phyloP scores from a whole-genome alignment of 2,888 invertebrate species.

The Pecten maximus region DNA sequence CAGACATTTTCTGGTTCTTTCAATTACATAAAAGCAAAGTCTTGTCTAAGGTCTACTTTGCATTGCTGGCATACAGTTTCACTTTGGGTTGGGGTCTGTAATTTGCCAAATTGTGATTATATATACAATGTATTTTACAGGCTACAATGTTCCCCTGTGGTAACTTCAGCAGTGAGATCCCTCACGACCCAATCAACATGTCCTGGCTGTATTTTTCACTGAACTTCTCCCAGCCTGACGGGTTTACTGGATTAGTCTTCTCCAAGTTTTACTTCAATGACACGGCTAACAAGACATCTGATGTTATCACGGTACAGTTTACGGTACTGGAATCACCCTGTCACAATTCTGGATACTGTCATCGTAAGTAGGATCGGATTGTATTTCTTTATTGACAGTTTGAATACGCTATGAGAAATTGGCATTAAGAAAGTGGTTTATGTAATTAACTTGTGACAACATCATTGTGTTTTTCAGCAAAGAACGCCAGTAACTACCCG shows the following conservation, averaged over 20 bases:
- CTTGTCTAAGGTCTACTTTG: no score
- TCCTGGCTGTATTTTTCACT: slow-evolving; percentile 50
- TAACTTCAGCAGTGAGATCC: neutral
- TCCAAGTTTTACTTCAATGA: slow-evolving; percentile 50
- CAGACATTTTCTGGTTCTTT: no score
- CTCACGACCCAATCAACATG: slow-evolving; percentile 35
- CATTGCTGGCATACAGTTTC: no score
- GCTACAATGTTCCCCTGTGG: slow-evolving; percentile 44
- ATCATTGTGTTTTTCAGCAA: slow-evolving; percentile 42
- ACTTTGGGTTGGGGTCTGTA: no score
- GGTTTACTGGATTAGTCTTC: slow-evolving; percentile 54
- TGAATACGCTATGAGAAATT: no score
- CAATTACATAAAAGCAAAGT: no score
- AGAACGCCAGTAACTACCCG: slow-evolving; percentile 51
- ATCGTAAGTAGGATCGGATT: slow-evolving; percentile 43
- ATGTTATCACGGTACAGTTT: slow-evolving; percentile 54
- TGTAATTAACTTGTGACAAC: no score
- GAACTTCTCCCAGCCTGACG: slow-evolving; percentile 49
- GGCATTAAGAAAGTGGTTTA: no score
- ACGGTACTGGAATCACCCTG: slow-evolving; percentile 59
- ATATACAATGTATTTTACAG: slow-evolving; percentile 42
- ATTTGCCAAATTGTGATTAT: no score
- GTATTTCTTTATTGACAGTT: no score
- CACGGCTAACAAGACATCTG: slow-evolving; percentile 41
- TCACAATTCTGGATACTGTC: slow-evolving; percentile 54